Evolutionary conservation across 1,140 invertebrate species (phyloP).

Genomic region (Teleopsis dalmanni): DNA sequence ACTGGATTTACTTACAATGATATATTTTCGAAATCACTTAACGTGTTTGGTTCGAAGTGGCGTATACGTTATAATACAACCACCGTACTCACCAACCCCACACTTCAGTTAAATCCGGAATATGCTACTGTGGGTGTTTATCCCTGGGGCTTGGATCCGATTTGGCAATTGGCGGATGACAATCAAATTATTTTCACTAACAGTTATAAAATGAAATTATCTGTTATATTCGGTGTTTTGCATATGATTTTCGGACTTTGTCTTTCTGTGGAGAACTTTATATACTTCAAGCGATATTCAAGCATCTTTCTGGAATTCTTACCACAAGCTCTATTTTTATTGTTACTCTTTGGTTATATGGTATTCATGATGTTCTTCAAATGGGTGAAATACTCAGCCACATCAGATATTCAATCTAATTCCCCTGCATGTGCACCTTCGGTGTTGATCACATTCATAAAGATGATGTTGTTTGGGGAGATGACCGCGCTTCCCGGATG

Average conservation of each 20-base stretch:
- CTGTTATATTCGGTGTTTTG: slow-evolving; percentile 88
- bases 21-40: slow-evolving; percentile 71
- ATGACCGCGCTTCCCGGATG: slow-evolving; percentile 47
- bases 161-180: slow-evolving; percentile 85
- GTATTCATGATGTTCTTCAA: slow-evolving; percentile 88
- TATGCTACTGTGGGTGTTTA: slow-evolving; percentile 1
- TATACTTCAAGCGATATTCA: slow-evolving; percentile 66
- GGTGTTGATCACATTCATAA: slow-evolving; percentile 85
- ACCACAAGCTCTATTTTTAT: slow-evolving; percentile 85
- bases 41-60: slow-evolving; percentile 74
- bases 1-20: slow-evolving; percentile 82
- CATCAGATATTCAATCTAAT: slow-evolving; percentile 35
- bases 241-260: slow-evolving; percentile 96
- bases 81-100: slow-evolving; percentile 44
- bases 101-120: slow-evolving; percentile 56
- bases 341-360: slow-evolving; percentile 90
- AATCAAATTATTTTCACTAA: slow-evolving; percentile 91
- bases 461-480: slow-evolving; percentile 73
- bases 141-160: slow-evolving; percentile 67
- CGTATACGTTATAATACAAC: slow-evolving; percentile 48
- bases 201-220: slow-evolving; percentile 98
- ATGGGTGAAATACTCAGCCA: slow-evolving; percentile 67
- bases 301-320: slow-evolving; percentile 87
- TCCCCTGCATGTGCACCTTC: slow-evolving; percentile 70
- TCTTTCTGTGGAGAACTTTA: slow-evolving; percentile 82